Base-by-base conservation (phyloP, 2,797 vertebrate genomes). In the Acipenser transmontanus region DNA sequence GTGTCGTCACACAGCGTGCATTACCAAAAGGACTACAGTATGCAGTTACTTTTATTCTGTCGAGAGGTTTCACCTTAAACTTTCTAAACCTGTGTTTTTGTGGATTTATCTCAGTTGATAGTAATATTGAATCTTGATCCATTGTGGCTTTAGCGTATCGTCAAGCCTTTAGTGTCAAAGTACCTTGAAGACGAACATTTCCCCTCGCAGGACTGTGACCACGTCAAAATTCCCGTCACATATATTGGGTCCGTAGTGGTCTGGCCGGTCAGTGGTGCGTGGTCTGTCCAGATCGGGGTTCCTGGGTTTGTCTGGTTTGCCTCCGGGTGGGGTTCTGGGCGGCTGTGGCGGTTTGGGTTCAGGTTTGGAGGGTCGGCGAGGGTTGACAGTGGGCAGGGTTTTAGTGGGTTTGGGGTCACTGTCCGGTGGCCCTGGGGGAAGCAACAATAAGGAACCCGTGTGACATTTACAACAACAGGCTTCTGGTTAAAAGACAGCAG, bases 171-270 rank as follows among this genome's bases (percentile, higher is more conserved):
- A 34, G 34, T 34, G 0, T 34, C 34, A 34, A 34, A 34, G 34
- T 78, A 97, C 97, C 93, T 98, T 99, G 75, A 99, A 99, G 49
- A 99, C 94, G 70, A 99, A 98, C 97, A 98, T 99, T 78, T 99
- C 97, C 74, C 97, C 97, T 1, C 96, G 88, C 64, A 98, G 91
- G 85, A 98, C 85, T 0, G 94, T 93, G 67, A 98, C 94, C 0
- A 93, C 91, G 84, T 99, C 96, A 0, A 98, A 99, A 87, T 98
- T 91, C 17, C 97, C 97, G 0, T 98, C 93, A 0, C 97, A 99
- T 84, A 99, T 97, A 76, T 98, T 87, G 2, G 97, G 97, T 47
- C 95, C 93, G 0, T 94, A 94, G 67, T 95, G 94, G 73, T 97
- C 94, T 0, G 96, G 95, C 49, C 84, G 85, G 48, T 93, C 92